Base-by-base conservation (phyloP, 1,140 invertebrate genomes). In the Neocloeon triangulifer region DNA sequence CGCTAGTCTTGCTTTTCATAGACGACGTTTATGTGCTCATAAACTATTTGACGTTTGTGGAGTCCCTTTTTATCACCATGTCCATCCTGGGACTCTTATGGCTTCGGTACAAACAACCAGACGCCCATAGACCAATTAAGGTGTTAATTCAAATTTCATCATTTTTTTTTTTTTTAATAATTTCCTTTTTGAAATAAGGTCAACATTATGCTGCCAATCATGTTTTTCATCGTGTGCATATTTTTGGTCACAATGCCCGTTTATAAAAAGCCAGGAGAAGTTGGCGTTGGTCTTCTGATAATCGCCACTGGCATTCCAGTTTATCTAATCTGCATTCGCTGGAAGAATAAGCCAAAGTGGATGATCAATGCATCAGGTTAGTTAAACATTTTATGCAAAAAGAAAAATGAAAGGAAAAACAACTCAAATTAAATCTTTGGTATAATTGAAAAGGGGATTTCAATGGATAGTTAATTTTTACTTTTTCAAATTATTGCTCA, bases 21-120 rank as follows among this genome's bases (percentile, higher is more conserved):
- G 68, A 72, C 44, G 74, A 94, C 50, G 72, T 91, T n/a, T 85
- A 85, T 51, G 63, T 67, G 3, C 63, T 96, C 12, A 92, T 96
- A 37, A 86, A 89, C 49, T 95, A 89, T 51, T 75, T 88, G 15
- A 81, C 78, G 30, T 91, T 91, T 47, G 81, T 91, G 26, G 88
- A 95, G 55, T 73, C 82, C 8, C 55, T 88, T n/a, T 94, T 95
- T 47, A 89, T 80, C n/a, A 64, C 80, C 9, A 57, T 79, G 16
- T 88, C 86, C 9, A 73, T 96, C 1, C 61, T 68, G 10, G 86
- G 84, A 15, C 56, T 96, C 17, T 51, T 96, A 4, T 89, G 78
- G 65, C 56, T 95, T 49, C 67, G 89, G 26, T 69, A 69, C 42
- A 82, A 69, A 28, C 58, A 58, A 32, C 82, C 86, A 5, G 45